These are phyloP conservation scores for Bujurquina vittata DNA, from an alignment of 2,113 vertebrate genomes.

Conservation along the genomic window DNA sequence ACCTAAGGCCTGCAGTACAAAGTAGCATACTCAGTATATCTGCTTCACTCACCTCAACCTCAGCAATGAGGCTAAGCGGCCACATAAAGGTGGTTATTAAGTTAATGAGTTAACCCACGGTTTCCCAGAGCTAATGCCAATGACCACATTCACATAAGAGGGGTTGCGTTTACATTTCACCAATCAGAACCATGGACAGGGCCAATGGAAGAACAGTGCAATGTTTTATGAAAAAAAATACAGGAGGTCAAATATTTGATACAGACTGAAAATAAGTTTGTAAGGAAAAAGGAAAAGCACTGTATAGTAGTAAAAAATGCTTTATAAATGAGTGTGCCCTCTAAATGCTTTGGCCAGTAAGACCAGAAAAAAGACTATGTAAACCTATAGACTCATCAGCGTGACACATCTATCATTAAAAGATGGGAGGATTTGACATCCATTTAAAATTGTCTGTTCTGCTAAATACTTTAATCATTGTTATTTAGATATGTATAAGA, in stretches of 20 bases:
- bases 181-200: too few species aligned
- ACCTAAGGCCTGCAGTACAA: background rate
- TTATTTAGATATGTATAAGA: background rate
- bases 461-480: background rate
- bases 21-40: background rate
- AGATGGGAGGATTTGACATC: background rate
- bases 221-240: too few species aligned
- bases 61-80: background rate
- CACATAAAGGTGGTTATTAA: background rate
- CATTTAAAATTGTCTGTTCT: background rate
- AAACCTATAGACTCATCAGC: too few species aligned
- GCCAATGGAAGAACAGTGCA: too few species aligned
- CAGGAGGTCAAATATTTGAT: too few species aligned
- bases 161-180: too few species aligned
- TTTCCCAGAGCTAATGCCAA: background rate
- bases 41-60: rapidly evolving
- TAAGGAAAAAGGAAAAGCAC: too few species aligned
- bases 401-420: background rate
- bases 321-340: too few species aligned
- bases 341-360: too few species aligned
- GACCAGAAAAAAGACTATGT: too few species aligned
- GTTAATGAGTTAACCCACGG: background rate
- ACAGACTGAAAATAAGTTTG: too few species aligned
- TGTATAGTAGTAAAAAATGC: too few species aligned
- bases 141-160: background rate